Conservation (phyloP, 1,140 invertebrate species). For the Aricia agestis region DNA sequence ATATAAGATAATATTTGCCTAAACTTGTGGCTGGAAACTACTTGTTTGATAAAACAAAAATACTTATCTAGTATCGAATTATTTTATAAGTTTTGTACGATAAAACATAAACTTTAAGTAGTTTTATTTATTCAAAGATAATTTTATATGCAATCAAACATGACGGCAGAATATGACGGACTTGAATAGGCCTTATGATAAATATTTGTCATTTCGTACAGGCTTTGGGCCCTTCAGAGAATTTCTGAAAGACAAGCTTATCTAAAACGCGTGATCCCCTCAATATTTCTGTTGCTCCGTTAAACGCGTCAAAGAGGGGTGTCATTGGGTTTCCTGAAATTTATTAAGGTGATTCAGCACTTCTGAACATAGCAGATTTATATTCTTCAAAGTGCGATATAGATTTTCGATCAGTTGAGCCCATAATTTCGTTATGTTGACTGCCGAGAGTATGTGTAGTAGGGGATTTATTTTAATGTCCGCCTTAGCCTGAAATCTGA, state of each 20-base stretch:
- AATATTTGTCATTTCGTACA: not conserved
- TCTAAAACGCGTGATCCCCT: constrained; percentile 56
- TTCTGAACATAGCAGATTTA: constrained; percentile 60
- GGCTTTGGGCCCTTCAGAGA: not conserved
- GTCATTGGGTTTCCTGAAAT: constrained; percentile 59
- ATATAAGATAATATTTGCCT: no score
- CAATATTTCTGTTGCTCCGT: constrained; percentile 62
- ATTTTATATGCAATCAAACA: not conserved
- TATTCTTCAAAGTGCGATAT: constrained; percentile 46
- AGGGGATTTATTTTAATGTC: not conserved
- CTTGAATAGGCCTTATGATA: constrained; percentile 1
- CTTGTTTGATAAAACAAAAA: no score
- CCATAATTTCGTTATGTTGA: constrained; percentile 23
- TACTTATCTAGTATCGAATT: no score
- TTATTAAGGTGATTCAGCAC: constrained; percentile 69
- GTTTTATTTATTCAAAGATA: not conserved
- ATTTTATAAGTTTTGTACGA: not conserved
- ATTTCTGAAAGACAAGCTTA: constrained; percentile 42
- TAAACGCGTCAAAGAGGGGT: constrained; percentile 61
- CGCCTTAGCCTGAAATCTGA: not conserved
- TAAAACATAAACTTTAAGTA: not conserved
- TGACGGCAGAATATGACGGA: not conserved
- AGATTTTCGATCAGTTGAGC: constrained; percentile 42
- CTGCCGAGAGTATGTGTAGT: not conserved
- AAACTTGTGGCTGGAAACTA: no score